Evolutionary conservation across 2,797 vertebrate species (phyloP).

Genomic region (Notoglanidium macrostoma): DNA sequence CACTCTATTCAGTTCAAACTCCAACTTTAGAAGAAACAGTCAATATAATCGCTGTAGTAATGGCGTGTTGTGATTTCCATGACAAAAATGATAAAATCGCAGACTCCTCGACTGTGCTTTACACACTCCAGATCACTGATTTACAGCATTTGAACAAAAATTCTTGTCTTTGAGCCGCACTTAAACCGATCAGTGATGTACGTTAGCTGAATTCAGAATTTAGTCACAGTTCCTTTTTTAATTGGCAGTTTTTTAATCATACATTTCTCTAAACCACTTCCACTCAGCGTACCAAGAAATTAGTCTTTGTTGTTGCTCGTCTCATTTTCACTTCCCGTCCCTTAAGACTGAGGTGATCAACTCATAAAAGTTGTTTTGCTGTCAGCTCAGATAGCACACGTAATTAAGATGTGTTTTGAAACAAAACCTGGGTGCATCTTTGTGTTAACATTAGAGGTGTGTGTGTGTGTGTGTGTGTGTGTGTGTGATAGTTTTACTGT

Average conservation of each 20-base stretch:
- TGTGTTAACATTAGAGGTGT: constrained; percentile 28
- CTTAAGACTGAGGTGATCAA: constrained; percentile 18
- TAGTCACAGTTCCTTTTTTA: neutral
- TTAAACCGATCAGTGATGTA: neutral
- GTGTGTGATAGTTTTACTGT: constrained; percentile 1
- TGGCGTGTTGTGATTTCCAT: neutral
- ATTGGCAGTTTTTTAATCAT: constrained; percentile 7
- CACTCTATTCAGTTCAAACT: neutral
- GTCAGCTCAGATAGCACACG: constrained; percentile 33
- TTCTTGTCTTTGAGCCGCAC: neutral
- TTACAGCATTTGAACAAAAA: neutral
- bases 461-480: constrained; percentile 30
- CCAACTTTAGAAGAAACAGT: neutral
- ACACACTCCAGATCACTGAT: neutral
- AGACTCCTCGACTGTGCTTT: neutral
- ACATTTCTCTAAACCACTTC: neutral
- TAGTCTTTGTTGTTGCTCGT: constrained; percentile 23
- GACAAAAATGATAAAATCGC: neutral
- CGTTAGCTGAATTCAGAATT: neutral
- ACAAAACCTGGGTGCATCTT: constrained; percentile 13
- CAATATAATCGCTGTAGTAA: neutral
- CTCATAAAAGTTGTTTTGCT: constrained; percentile 11
- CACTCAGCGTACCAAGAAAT: constrained; percentile 15
- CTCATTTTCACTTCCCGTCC: constrained; percentile 22
- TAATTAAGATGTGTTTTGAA: constrained; percentile 44